A percentile compares a stretch with the other conserved stretches of the same genome.
These are phyloP conservation scores for Lamellibrachia satsuma DNA, from an alignment of 2,888 invertebrate genomes.

Conservation along the genomic window DNA sequence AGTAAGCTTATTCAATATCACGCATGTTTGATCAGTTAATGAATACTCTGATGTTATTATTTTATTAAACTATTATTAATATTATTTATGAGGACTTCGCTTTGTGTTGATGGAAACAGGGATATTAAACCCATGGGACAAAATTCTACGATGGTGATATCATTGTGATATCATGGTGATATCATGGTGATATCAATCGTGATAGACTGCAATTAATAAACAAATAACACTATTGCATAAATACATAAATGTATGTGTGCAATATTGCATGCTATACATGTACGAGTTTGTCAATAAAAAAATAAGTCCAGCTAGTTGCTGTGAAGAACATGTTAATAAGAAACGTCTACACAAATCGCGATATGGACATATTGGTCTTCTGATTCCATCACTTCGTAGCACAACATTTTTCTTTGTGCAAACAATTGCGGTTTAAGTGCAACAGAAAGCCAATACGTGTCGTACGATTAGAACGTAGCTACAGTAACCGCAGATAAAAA, in stretches of 20 bases:
- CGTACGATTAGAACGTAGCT: not conserved
- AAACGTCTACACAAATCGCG: not conserved
- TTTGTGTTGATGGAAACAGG: too few species aligned
- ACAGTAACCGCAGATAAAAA: not conserved
- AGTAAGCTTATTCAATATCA: not conserved
- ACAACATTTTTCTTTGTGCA: not conserved
- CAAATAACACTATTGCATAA: too few species aligned
- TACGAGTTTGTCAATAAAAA: too few species aligned
- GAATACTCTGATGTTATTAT: not conserved
- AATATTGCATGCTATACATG: too few species aligned
- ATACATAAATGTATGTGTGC: too few species aligned
- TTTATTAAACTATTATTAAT: not conserved
- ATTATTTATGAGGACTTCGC: not conserved
- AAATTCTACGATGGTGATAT: too few species aligned
- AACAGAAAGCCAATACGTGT: not conserved
- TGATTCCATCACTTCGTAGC: not conserved
- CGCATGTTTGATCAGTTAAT: not conserved
- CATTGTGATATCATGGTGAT: too few species aligned
- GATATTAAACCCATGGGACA: too few species aligned
- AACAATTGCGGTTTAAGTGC: not conserved
- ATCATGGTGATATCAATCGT: too few species aligned
- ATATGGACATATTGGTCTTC: not conserved
- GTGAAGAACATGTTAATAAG: not conserved
- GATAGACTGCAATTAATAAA: too few species aligned
- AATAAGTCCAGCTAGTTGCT: not conserved